A percentile compares a stretch with the other conserved stretches of the same genome.
Conservation (phyloP, 2,888 invertebrate species). For the Cheilosia vulpina region DNA sequence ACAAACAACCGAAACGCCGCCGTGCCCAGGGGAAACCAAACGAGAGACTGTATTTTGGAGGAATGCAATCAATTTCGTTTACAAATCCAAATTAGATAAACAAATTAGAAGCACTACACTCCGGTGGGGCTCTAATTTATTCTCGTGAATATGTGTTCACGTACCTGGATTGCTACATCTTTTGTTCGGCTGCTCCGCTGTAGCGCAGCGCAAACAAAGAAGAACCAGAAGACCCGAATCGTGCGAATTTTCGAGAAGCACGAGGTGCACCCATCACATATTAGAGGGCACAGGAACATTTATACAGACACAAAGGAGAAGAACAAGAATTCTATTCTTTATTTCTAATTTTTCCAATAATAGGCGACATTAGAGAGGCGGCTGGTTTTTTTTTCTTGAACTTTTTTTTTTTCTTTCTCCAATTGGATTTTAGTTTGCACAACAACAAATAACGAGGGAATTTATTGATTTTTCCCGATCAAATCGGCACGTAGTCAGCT, state of each 20-base stretch:
- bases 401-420: not conserved
- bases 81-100: slow-evolving; percentile 6
- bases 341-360: slow-evolving; percentile 54
- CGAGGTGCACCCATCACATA: slow-evolving; percentile 34
- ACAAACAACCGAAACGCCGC: slow-evolving; percentile 10
- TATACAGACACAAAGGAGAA: not conserved
- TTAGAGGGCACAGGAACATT: slow-evolving; percentile 9
- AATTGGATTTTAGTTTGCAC: slow-evolving; percentile 17
- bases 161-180: slow-evolving; percentile 26
- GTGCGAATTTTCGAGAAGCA: slow-evolving; percentile 70
- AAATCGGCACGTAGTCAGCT: slow-evolving; percentile 23
- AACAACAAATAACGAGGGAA: slow-evolving; percentile 42
- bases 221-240: slow-evolving; percentile 35
- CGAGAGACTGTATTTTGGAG: slow-evolving; percentile 14
- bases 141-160: slow-evolving; percentile 20
- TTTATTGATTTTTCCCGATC: slow-evolving; percentile 70
- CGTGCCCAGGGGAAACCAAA: not conserved
- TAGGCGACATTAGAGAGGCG: slow-evolving; percentile 51
- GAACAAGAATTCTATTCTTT: slow-evolving; percentile 17
- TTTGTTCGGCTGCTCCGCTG: slow-evolving; percentile 3
- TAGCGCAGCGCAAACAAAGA: slow-evolving; percentile 53
- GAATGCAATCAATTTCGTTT: slow-evolving; percentile 26
- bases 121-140: slow-evolving; percentile 11
- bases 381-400: not conserved
- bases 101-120: not conserved